Evolutionary conservation across 2,113 vertebrate genomes (phyloP), one percentile per base, ranked within the genome.

Genomic region (Tragelaphus strepsiceros): DNA sequence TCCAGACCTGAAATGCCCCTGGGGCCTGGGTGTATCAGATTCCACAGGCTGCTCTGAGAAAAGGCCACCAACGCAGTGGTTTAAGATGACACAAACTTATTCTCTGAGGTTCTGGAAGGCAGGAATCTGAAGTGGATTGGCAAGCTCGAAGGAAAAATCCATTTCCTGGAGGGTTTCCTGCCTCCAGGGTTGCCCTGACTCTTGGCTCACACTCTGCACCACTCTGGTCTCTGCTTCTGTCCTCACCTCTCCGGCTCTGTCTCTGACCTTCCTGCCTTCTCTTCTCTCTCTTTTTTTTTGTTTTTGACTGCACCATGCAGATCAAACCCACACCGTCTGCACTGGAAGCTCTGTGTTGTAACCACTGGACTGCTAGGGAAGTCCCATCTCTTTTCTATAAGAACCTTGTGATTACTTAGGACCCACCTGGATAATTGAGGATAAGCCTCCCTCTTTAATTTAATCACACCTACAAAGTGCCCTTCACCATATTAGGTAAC

Each of bases 261-360:
- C 54, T 59, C 39, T 49, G 71, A 59, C 28, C 30, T 30, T 49
- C 89, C 19, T n/a, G 39, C 39, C 30, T 14, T 59, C 54, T 80
- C 71, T n/a, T 46, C 67, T 77, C 71, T 39, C 2, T 24, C 6
- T 43, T 24, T 24, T 77, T 43, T 77, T 24, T 77, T 21, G 24
- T 77, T 77, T 43, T 43, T 77, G 24, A 77, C 39, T 43, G 71
- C 22, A 26, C 71, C 12, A 26, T 43, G 22, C 22, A 26, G 71
- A 26, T 74, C 67, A 39, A 74, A 74, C 5, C 67, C 67, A 39
- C 0, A 6, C 71, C 0, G 0, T 26, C 22, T 43, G 22, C 22
- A 26, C 39, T 77, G 35, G 22, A 26, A 77, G 22, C 1, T 0
- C 71, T 0, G 1, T 0, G 6, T 14, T 26, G 9, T 26, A 39